Evolutionary conservation across 1,140 invertebrate genomes (phyloP), one percentile per base, ranked within the genome.

Genomic region (Colletes gigas): DNA sequence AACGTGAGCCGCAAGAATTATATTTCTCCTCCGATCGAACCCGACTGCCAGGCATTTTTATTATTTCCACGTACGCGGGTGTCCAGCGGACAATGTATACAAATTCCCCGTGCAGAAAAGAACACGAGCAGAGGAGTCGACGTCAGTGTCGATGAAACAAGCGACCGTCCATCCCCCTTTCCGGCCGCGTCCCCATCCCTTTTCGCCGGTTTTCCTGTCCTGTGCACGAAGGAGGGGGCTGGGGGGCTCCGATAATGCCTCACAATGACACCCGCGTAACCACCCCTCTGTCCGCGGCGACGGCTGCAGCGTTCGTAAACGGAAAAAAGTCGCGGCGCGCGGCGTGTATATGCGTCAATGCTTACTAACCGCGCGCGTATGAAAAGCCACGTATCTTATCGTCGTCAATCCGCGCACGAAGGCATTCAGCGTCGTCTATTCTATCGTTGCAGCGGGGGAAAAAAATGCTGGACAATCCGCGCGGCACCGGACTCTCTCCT

Each of bases 371-470:
- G 60, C 41, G 39, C 60, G 14, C 59, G 66, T 39, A 54, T 87
- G 85, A 86, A 87, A 87, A 81, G 84, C 81, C 84, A 73, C 84
- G 84, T 87, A 87, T 87, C 85, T 87, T 87, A 87, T 87, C 85
- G 71, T 63, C 78, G 78, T 78, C 85, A 78, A 87, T 87, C 84
- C 84, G 81, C 77, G 76, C 59, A 21, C 60, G 83, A 57, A 71
- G 69, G 63, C 70, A 86, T 82, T 86, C 83, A 81, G 4, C 69
- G 65, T 9, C 70, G 47, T 39, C 71, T 47, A 75, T 78, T 80
- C 73, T 84, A 66, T 69, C 59, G 72, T 57, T 54, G 71, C 73
- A 59, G 57, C 50, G 1, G 44, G 39, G 15, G 5, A 80, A 83
- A 85, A 82, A 73, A 75, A 73, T 39, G 52, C 14, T 39, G 66